Evolutionary conservation across 2,113 vertebrate genomes (phyloP).

Genomic region (Fregata magnificens): DNA sequence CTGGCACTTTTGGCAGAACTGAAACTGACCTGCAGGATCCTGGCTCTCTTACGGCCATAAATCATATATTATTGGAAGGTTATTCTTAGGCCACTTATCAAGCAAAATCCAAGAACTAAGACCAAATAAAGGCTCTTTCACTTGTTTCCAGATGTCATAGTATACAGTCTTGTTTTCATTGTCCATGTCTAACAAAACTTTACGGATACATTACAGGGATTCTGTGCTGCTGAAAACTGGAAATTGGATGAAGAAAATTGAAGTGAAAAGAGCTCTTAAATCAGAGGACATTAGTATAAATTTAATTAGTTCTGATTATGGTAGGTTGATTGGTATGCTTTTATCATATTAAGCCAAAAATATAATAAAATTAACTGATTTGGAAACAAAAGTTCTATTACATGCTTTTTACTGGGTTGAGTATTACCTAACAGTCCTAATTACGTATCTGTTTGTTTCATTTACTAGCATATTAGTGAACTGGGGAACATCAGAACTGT

Average conservation of each 20-base stretch:
- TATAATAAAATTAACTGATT: not conserved
- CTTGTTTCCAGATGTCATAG: not conserved
- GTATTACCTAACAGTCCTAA: not conserved
- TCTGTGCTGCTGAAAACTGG: conserved; percentile 83
- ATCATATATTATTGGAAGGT: not conserved
- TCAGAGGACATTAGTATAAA: conserved; percentile 88
- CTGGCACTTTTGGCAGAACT: not conserved
- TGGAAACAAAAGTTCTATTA: not conserved
- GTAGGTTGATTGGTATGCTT: conserved; percentile 71
- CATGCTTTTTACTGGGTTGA: not conserved
- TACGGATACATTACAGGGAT: conserved; percentile 78
- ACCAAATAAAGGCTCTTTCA: not conserved
- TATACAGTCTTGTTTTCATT: not conserved
- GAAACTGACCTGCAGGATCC: not conserved
- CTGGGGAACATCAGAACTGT: not conserved
- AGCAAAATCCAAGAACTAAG: not conserved
- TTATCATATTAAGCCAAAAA: not conserved
- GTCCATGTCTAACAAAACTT: not conserved
- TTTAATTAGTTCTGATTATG: conserved; percentile 95
- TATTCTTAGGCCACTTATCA: not conserved
- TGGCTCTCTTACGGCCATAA: not conserved
- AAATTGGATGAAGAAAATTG: conserved; percentile 89
- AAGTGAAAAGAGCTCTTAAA: conserved; percentile 80
- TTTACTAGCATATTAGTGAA: not conserved
- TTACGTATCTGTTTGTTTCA: not conserved